These are phyloP conservation scores for Brachyhypopomus occidentalis DNA, from an alignment of 2,113 vertebrate species.

Conservation along the genomic window DNA sequence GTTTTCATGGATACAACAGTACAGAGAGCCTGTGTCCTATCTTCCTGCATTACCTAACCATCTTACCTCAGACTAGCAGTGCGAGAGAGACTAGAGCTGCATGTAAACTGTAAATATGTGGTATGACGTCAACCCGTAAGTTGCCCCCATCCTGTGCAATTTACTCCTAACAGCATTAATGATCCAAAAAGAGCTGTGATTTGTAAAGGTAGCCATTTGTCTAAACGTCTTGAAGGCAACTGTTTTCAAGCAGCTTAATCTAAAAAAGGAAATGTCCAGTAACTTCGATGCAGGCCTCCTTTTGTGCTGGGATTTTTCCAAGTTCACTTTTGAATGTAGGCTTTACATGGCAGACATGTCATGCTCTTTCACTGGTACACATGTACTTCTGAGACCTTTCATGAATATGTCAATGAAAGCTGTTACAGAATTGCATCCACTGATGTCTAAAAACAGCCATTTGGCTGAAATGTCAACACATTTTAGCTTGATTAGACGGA, in stretches of 20 bases:
- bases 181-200: conserved; percentile 59
- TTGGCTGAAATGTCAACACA: conserved; percentile 43
- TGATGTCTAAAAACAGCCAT: conserved; percentile 42
- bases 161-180: conserved; percentile 62
- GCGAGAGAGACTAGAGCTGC: conserved; percentile 1
- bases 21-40: not conserved
- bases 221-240: conserved; percentile 2
- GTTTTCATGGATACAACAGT: conserved; percentile 41
- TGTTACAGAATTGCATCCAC: conserved; percentile 36
- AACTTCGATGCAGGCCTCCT: not conserved
- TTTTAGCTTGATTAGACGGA: conserved; percentile 45
- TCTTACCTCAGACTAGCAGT: conserved; percentile 9
- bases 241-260: conserved; percentile 35
- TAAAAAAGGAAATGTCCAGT: not conserved
- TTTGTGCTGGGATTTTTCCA: not conserved
- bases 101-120: conserved; percentile 34
- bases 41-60: conserved; percentile 8
- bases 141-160: conserved; percentile 60
- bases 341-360: conserved; percentile 26
- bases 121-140: conserved; percentile 44
- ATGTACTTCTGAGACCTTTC: conserved; percentile 19
- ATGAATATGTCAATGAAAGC: conserved; percentile 41
- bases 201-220: conserved; percentile 45
- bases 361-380: conserved; percentile 2
- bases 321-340: not conserved